Evolutionary conservation across 2,797 vertebrate genomes (phyloP).

Genomic region (Momotus momota): DNA sequence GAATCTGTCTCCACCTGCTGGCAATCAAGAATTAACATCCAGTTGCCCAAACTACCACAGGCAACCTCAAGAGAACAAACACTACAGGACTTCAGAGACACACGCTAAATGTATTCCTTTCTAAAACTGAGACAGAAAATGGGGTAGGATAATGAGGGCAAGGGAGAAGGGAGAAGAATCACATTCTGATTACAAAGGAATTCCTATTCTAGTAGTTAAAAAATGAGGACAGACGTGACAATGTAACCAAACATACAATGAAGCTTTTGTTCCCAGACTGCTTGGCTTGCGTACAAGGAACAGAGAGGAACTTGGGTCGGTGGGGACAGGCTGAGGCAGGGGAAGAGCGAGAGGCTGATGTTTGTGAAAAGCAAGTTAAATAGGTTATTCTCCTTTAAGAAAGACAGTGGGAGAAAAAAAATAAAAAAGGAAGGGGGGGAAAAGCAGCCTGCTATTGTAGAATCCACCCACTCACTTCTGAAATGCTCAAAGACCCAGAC

Average conservation of each 20-base stretch:
- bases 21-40: neutral
- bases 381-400: slow-evolving; percentile 37
- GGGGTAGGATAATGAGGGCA: slow-evolving; percentile 25
- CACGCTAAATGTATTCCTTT: neutral
- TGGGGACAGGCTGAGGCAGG: slow-evolving; percentile 24
- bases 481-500: slow-evolving; percentile 44
- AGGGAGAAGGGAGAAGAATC: slow-evolving; percentile 24
- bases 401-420: neutral
- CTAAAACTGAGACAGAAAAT: neutral
- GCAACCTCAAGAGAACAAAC: neutral
- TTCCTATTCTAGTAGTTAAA: slow-evolving; percentile 53
- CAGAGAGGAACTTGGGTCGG: slow-evolving; percentile 34
- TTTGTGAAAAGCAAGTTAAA: slow-evolving; percentile 28
- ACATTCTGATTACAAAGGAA: slow-evolving; percentile 61
- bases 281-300: slow-evolving; percentile 52
- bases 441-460: slow-evolving; percentile 51
- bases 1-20: slow-evolving; percentile 58
- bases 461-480: slow-evolving; percentile 71
- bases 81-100: neutral
- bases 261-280: slow-evolving; percentile 54
- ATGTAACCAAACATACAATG: slow-evolving; percentile 63
- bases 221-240: slow-evolving; percentile 59
- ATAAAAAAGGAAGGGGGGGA: neutral
- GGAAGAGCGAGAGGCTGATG: neutral
- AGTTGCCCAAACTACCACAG: neutral